Base-by-base conservation (phyloP, 2,113 vertebrate species). In the Anser brachyrhynchus region DNA sequence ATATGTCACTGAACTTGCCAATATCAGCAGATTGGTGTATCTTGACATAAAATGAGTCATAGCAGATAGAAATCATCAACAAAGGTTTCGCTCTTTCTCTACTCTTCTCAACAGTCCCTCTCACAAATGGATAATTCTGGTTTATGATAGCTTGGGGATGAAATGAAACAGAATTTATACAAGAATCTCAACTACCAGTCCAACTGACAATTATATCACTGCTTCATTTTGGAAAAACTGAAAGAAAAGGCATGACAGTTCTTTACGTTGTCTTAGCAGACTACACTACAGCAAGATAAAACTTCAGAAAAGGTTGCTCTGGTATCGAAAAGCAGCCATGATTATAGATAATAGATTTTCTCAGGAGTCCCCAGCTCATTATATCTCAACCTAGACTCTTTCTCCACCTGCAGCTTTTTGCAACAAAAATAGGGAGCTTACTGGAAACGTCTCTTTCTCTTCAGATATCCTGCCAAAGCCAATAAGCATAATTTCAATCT, bases 401-500 rank as follows among this genome's bases (percentile, higher is more conserved):
- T 57, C 52, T 91, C 57, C 84, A 93, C 76, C 88, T 87, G 92
- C 43, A 78, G 82, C 29, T 79, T 39, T 84, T 55, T 4, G 1
- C 75, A 85, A 41, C 83, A 89, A 61, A 21, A 73, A 44, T 1
- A 35, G 74, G 70, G 84, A 91, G 52, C 73, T 25, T 52, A 77
- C 43, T 83, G 87, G 79, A 69, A 92, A 76, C 55, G 62, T 37
- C 52, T 37, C 52, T 86, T 92, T 71, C 80, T 44, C 74, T 76
- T 78, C 58, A 65, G 58, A 91, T 20, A 37, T 31, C 39, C 62
- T 95, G 76, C 87, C 93, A 91, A 85, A 87, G 92, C 51, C 92
- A 90, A 71, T 66, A 54, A 95, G 31, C 62, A 74, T 90, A 84
- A 73, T 94, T 95, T 74, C 92, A 84, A 44, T 25, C 90, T 78